A percentile compares a stretch with the other conserved stretches of the same genome.
These are phyloP conservation scores for Otolemur crassicaudatus DNA, from an alignment of 2,797 vertebrate genomes.

Conservation along the genomic window DNA sequence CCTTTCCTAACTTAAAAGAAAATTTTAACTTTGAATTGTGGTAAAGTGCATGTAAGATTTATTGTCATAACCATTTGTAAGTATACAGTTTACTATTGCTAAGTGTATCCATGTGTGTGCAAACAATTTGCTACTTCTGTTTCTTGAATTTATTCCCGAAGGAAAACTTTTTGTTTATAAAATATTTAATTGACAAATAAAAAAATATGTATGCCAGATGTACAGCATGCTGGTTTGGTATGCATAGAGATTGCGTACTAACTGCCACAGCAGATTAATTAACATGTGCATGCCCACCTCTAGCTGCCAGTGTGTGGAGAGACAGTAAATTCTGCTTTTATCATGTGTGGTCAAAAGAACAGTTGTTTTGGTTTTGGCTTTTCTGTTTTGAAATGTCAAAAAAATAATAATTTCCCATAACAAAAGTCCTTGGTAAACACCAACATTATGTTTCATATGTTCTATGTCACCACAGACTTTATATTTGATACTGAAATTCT, in stretches of 20 bases:
- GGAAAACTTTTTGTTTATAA: background rate
- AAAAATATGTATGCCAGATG: background rate
- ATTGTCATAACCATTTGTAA: background rate
- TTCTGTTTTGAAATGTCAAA: background rate
- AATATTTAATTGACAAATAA: background rate
- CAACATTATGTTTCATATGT: background rate
- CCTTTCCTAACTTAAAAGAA: background rate
- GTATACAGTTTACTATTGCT: too few species aligned
- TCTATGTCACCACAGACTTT: background rate
- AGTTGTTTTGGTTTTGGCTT: background rate
- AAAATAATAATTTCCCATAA: background rate
- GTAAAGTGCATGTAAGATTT: background rate
- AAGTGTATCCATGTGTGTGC: background rate
- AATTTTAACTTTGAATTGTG: background rate
- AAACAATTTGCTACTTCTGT: background rate
- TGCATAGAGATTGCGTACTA: background rate
- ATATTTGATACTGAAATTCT: background rate
- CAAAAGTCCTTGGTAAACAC: background rate
- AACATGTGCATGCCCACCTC: background rate
- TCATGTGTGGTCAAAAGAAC: background rate
- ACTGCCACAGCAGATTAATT: background rate
- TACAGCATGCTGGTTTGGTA: background rate
- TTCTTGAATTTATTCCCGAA: background rate
- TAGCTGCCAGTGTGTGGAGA: too few species aligned
- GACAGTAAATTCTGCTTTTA: too few species aligned